A percentile compares a stretch with the other conserved stretches of the same genome.
phyloP scores from a whole-genome alignment of 2,797 vertebrate genomes.

The Lepilemur septentrionalis region DNA sequence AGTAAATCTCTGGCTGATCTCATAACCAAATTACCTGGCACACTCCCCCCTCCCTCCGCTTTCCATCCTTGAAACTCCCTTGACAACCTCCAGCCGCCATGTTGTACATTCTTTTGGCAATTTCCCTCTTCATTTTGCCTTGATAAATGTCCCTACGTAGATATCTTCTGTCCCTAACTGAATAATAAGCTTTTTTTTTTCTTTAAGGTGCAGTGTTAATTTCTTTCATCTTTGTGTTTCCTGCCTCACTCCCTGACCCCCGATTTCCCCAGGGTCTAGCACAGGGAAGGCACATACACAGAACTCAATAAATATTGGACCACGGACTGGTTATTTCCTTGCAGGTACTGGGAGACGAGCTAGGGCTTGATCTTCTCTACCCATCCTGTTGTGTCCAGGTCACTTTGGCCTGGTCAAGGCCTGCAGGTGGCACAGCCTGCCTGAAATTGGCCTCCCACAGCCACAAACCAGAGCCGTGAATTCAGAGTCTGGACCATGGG shows the following conservation, averaged over 20 bases:
- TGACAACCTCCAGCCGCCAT: neutral
- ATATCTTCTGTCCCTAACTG: neutral
- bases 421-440: neutral
- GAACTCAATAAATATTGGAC: neutral
- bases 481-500: neutral
- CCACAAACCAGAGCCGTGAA: neutral
- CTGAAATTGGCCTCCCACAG: neutral
- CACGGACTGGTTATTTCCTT: neutral
- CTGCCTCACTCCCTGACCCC: neutral
- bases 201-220: neutral
- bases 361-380: neutral
- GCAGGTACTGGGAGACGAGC: neutral
- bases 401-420: neutral
- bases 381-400: neutral
- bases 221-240: neutral
- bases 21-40: neutral
- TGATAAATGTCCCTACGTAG: neutral
- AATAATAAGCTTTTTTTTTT: neutral
- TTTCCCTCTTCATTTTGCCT: neutral
- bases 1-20: neutral
- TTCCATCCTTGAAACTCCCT: no score
- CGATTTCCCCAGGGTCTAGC: neutral
- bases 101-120: neutral
- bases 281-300: neutral
- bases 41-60: no score